Conservation (phyloP, 1,140 invertebrate species). For the Lamellibrachia luymesi region DNA sequence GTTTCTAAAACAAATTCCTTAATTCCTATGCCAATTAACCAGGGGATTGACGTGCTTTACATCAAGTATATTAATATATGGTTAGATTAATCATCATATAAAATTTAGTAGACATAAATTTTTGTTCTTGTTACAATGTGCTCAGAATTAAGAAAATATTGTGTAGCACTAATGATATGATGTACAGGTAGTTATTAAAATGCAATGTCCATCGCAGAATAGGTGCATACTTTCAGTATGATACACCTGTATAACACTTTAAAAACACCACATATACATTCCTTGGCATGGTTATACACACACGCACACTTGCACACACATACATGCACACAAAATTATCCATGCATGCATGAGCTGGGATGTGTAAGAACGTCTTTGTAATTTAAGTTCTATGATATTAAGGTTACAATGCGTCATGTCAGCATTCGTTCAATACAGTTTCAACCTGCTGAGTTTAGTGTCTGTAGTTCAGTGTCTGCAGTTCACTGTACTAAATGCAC, state of each 20-base stretch:
- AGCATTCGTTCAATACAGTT: background rate
- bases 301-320: background rate
- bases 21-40: background rate
- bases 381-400: background rate
- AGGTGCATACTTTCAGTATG: too few species aligned
- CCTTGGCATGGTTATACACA: background rate
- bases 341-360: background rate
- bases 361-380: background rate
- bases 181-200: too few species aligned
- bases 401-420: background rate
- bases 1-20: background rate
- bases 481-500: background rate
- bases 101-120: too few species aligned
- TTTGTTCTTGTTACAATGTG: too few species aligned
- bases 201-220: too few species aligned
- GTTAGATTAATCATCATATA: background rate
- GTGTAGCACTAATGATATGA: too few species aligned
- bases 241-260: too few species aligned
- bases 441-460: background rate
- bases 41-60: background rate
- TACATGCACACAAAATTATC: too few species aligned
- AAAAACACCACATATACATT: too few species aligned
- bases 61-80: background rate
- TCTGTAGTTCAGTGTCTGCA: background rate
- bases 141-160: too few species aligned